Conservation (phyloP, 2,113 vertebrate genomes). For the Chlorodrepanis virens region DNA sequence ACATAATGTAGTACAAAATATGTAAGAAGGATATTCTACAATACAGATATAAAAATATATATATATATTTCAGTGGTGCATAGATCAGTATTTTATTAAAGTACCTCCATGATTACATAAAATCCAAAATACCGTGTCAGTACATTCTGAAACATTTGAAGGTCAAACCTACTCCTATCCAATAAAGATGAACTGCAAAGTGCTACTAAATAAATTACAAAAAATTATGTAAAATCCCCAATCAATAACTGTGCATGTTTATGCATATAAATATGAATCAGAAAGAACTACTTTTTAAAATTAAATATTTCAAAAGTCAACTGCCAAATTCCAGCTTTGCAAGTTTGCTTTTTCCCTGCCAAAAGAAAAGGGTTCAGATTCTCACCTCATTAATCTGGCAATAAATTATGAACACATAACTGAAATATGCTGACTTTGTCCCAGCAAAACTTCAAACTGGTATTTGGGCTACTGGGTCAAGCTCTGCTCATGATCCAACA, state of each 20-base stretch:
- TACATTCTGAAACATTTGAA: constrained; percentile 51
- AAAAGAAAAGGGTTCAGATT: neutral
- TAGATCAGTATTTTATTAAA: constrained; percentile 65
- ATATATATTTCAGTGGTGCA: constrained; percentile 2
- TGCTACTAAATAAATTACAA: constrained; percentile 47
- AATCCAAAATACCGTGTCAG: constrained; percentile 63
- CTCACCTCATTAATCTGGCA: neutral
- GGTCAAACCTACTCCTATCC: constrained; percentile 28
- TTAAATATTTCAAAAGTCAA: constrained; percentile 15
- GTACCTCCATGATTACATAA: constrained; percentile 56
- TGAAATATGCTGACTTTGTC: neutral
- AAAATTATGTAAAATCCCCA: neutral
- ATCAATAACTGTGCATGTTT: neutral
- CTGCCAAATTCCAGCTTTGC: constrained; percentile 11
- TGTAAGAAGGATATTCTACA: constrained; percentile 18
- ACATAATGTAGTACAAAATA: constrained; percentile 55
- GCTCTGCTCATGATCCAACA: neutral
- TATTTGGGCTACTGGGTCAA: neutral
- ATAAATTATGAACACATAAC: neutral
- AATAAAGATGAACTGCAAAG: constrained; percentile 69
- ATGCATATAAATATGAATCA: constrained; percentile 36
- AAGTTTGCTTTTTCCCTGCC: neutral
- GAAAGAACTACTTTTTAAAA: neutral
- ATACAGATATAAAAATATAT: constrained; percentile 10
- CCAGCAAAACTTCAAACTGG: neutral